phyloP scores from a whole-genome alignment of 2,888 invertebrate genomes.

The Cynaeus angustus region DNA sequence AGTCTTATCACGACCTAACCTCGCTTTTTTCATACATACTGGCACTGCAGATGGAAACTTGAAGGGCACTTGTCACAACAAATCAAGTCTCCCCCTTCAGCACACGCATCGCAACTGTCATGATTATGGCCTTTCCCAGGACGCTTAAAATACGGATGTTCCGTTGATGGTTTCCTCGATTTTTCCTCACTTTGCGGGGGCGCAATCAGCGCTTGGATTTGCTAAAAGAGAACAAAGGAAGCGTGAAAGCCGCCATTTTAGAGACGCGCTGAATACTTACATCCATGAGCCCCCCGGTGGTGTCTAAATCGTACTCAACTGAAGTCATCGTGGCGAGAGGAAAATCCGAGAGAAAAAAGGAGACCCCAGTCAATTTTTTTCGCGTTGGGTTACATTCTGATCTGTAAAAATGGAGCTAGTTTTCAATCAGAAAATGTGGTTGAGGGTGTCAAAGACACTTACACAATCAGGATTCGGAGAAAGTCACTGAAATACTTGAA shows the following conservation, averaged over 20 bases:
- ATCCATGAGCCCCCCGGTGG: conserved; percentile 90
- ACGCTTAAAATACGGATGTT: conserved; percentile 88
- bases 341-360: too few relatives aligned
- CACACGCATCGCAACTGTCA: conserved; percentile 95
- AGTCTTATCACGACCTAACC: not conserved
- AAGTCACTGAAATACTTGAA: conserved; percentile 28
- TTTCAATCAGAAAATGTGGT: too few relatives aligned
- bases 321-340: conserved; percentile 72
- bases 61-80: conserved; percentile 97
- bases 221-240: conserved; percentile 73
- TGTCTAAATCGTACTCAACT: conserved; percentile 84
- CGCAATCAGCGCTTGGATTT: conserved; percentile 91
- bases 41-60: conserved; percentile 96
- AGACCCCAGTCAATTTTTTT: conserved; percentile 2
- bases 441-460: too few relatives aligned
- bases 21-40: conserved; percentile 76
- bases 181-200: conserved; percentile 87
- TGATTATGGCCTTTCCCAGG: conserved; percentile 94
- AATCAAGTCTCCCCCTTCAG: conserved; percentile 94
- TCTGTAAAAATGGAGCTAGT: not conserved
- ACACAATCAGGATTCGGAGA: not conserved
- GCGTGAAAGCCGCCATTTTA: conserved; percentile 58
- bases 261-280: conserved; percentile 74
- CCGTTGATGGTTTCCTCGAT: conserved; percentile 74
- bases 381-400: conserved; percentile 7